Conservation (phyloP, 2,113 vertebrate species). For the Ptilorrhoa leucosticta region DNA sequence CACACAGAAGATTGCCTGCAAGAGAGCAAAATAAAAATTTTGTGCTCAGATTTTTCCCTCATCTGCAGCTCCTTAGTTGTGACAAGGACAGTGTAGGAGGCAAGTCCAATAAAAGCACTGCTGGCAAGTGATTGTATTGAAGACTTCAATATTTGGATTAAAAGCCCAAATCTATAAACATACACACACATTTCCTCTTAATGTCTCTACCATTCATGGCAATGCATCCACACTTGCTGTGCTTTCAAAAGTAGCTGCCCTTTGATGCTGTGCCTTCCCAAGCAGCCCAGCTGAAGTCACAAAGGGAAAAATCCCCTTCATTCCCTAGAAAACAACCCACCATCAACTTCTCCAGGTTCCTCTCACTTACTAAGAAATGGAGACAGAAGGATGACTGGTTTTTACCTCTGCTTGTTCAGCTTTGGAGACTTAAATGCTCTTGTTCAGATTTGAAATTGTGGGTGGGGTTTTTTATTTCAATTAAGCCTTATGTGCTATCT, state of each 20-base stretch:
- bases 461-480: fast-evolving
- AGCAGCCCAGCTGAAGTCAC: background rate
- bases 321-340: background rate
- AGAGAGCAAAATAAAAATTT: background rate
- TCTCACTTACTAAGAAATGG: background rate
- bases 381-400: background rate
- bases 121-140: background rate
- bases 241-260: background rate
- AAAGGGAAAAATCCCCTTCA: background rate
- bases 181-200: background rate
- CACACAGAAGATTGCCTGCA: background rate
- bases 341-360: background rate
- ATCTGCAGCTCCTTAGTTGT: background rate
- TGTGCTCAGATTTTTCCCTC: background rate
- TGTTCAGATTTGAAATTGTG: background rate
- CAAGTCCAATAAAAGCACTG: background rate
- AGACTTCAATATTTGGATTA: background rate
- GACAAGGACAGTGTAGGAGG: background rate
- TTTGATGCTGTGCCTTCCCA: background rate
- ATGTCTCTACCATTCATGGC: background rate
- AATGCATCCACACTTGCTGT: background rate
- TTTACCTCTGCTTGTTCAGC: background rate
- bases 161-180: background rate
- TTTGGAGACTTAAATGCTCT: background rate
- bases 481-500: background rate